These are phyloP conservation scores for Adelges cooleyi DNA, from an alignment of 1,140 invertebrate genomes.

Conservation along the genomic window DNA sequence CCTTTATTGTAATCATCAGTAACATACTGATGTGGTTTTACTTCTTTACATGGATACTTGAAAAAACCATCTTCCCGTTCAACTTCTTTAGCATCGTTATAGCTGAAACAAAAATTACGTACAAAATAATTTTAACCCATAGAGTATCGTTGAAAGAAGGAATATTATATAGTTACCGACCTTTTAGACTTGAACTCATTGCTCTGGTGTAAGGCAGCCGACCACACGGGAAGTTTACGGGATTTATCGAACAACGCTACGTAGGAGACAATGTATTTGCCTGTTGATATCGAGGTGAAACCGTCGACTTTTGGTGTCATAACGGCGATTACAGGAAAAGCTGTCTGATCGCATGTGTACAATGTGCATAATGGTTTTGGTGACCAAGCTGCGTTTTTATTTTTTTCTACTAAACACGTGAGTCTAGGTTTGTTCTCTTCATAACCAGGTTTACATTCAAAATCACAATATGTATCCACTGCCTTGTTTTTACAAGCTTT, in stretches of 20 bases:
- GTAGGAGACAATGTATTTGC: constrained; percentile 7
- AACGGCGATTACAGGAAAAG: neutral
- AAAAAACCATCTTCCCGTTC: constrained; percentile 7
- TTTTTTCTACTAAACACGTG: neutral
- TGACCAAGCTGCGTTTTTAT: neutral
- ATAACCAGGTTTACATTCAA: neutral
- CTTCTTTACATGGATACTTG: neutral
- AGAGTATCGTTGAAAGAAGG: no score
- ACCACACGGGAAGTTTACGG: constrained; percentile 24
- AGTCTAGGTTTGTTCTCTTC: neutral
- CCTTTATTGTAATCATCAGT: constrained; percentile 3
- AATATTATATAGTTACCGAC: no score
- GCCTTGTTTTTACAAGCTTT: neutral
- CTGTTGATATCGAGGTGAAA: neutral
- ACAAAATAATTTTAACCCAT: no score
- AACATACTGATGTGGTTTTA: neutral
- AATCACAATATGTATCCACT: neutral
- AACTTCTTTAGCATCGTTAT: constrained; percentile 17
- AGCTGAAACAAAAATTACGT: constrained; percentile 1
- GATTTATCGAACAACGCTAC: constrained; percentile 15
- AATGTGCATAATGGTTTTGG: neutral
- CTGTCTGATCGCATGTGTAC: neutral
- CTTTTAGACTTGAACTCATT: constrained; percentile 9
- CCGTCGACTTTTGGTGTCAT: neutral
- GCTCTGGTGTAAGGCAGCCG: constrained; percentile 18